Base-by-base conservation (phyloP, 2,797 vertebrate species). In the Balearica regulorum region DNA sequence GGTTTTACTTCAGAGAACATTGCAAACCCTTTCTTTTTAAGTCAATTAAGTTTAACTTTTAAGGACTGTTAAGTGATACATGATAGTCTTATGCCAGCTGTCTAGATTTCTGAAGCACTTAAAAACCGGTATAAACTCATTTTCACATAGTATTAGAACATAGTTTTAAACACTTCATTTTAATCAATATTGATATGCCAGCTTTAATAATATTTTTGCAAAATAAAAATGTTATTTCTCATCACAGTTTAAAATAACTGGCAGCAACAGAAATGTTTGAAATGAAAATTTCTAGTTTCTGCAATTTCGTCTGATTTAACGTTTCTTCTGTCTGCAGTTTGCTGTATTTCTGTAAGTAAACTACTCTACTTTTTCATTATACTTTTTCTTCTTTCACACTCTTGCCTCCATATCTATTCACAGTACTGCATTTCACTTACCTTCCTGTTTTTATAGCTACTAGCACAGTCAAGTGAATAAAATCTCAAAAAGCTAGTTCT, bases 401-500 rank as follows among this genome's bases (percentile, higher is more conserved):
- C 25, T 68, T 68, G 60, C 28, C 28, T 48, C 25, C 11, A 1
- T 37, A 85, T 51, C 39, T 89, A 55, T 44, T n/a, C 25, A 83
- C 20, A 69, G 21, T 43, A 69, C 18, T 54, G 8, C 41, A 83
- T 10, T 89, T 62, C 33, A 73, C 20, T 83, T 89, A 35, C 53
- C 87, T 93, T 95, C 54, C 6, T 76, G 54, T 80, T 95, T 95
- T 92, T 89, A 71, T 83, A 95, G 81, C 71, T 89, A 69, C 71
- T 76, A 39, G 55, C 53, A 95, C 17, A 71, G 57, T 62, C 58
- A 83, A 93, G 84, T 73, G 62, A 96, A 89, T 49, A 94, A 93
- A 95, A 96, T 82, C 19, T 72, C 94, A 83, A 95, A 95, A 97
- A 87, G 43, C 55, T 82, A 71, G 8, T 64, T 86, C 68, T 94